Conservation (phyloP, 2,888 invertebrate species). For the Leucophenga montana region DNA sequence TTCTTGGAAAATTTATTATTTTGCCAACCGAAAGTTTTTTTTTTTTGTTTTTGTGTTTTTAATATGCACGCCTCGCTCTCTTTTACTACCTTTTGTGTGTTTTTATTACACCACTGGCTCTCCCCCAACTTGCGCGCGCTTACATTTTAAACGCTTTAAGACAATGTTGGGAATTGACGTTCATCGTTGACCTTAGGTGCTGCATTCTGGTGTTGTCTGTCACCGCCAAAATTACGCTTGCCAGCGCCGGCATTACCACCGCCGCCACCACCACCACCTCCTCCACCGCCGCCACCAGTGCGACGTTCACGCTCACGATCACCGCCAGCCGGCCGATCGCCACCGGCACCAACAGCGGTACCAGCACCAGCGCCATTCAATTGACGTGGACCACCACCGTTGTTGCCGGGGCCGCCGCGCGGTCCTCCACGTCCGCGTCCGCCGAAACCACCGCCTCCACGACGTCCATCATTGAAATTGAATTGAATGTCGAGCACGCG, state of each 20-base stretch:
- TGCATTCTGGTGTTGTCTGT: conserved; percentile 60
- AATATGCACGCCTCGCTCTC: background rate
- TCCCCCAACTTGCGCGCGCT: conserved; percentile 7
- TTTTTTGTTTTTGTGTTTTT: too few species aligned
- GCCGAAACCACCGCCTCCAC: conserved; percentile 81
- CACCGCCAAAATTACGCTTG: conserved; percentile 63
- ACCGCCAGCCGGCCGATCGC: conserved; percentile 45
- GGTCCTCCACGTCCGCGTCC: conserved; percentile 72
- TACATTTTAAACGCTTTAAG: conserved; percentile 75
- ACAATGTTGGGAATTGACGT: conserved; percentile 95
- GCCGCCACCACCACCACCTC: conserved; percentile 50
- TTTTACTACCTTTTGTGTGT: too few species aligned
- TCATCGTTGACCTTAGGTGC: conserved; percentile 96
- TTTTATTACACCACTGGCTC: conserved; percentile 3
- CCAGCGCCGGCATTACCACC: conserved; percentile 39
- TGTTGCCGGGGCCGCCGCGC: conserved; percentile 53
- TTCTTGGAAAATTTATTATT: background rate
- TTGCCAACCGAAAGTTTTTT: too few species aligned
- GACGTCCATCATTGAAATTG: conserved; percentile 87
- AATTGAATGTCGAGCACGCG: conserved; percentile 91
- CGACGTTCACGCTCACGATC: conserved; percentile 44
- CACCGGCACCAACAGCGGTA: conserved; percentile 29
- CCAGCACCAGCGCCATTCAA: conserved; percentile 33
- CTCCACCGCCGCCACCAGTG: conserved; percentile 47
- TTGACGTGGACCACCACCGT: conserved; percentile 31